Percentiles rank a stretch among this genome's conserved stretches.
Evolutionary conservation across 2,888 invertebrate species (phyloP).

Genomic region (Salpingus planirostris): DNA sequence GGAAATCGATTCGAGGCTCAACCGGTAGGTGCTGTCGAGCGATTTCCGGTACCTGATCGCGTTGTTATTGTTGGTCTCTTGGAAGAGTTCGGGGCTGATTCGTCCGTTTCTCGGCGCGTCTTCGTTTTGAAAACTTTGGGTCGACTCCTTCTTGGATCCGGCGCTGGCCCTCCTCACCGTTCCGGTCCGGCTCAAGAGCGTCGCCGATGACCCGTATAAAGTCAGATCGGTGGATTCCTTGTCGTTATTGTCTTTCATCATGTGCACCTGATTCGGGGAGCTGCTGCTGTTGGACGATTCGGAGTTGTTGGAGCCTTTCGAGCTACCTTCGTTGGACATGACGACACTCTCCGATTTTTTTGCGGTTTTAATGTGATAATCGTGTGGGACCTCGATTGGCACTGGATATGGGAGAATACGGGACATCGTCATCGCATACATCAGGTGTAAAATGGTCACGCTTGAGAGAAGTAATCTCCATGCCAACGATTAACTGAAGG

Average conservation of each 20-base stretch:
- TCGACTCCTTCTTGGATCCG: constrained; percentile 19
- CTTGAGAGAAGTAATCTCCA: constrained; percentile 29
- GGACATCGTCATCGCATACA: no score
- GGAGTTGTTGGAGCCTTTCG: constrained; percentile 26
- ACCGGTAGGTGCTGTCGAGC: constrained; percentile 23
- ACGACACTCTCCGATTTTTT: no score
- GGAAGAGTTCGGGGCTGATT: constrained; percentile 13
- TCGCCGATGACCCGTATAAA: constrained; percentile 30
- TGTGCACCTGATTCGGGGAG: constrained; percentile 28
- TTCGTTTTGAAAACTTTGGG: constrained; percentile 8
- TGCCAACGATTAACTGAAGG: constrained; percentile 36
- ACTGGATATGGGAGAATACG: no score
- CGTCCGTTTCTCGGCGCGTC: constrained; percentile 7
- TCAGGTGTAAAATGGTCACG: no score
- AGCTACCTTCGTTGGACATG: constrained; percentile 20
- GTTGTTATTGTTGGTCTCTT: background rate
- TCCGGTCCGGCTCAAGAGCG: constrained; percentile 31
- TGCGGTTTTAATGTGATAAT: no score
- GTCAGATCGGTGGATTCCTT: constrained; percentile 27
- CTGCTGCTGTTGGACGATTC: constrained; percentile 32
- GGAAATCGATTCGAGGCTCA: constrained; percentile 39
- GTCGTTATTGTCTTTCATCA: constrained; percentile 28
- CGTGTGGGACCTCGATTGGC: no score
- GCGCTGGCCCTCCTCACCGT: constrained; percentile 34
- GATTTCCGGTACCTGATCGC: constrained; percentile 17